Conservation (phyloP, 2,113 vertebrate genomes). For the Theristicus caerulescens region DNA sequence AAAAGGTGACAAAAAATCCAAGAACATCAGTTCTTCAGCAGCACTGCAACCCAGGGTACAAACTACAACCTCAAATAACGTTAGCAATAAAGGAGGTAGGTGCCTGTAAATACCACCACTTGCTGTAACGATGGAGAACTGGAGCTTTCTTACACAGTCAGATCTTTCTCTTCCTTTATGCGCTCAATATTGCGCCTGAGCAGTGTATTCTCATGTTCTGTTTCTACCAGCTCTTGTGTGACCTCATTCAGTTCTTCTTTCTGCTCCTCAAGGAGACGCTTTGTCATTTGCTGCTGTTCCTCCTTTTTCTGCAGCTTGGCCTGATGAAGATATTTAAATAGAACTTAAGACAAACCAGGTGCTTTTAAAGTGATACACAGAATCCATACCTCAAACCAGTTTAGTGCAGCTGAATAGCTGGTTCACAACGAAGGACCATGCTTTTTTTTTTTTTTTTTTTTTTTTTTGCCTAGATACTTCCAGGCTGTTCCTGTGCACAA, state of each 20-base stretch:
- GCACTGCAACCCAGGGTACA: not conserved
- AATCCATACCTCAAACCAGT: not conserved
- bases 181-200: conserved; percentile 86
- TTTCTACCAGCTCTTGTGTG: conserved; percentile 85
- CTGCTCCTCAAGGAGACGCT: conserved; percentile 83
- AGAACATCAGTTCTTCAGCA: not conserved
- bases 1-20: not conserved
- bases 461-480: not conserved
- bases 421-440: not conserved
- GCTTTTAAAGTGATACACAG: not conserved
- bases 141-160: conserved; percentile 70
- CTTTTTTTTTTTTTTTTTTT: not conserved
- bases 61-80: not conserved
- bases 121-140: not conserved
- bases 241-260: conserved; percentile 82
- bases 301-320: conserved; percentile 81
- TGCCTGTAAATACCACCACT: not conserved
- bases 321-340: conserved; percentile 57
- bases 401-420: no score
- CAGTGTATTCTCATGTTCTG: conserved; percentile 81
- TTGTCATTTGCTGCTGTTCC: conserved; percentile 78
- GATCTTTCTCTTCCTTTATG: conserved; percentile 81
- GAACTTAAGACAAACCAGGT: not conserved
- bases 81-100: not conserved
- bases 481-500: not conserved